Base-by-base conservation (phyloP, 2,888 invertebrate species). In the Trimorus sp. region DNA sequence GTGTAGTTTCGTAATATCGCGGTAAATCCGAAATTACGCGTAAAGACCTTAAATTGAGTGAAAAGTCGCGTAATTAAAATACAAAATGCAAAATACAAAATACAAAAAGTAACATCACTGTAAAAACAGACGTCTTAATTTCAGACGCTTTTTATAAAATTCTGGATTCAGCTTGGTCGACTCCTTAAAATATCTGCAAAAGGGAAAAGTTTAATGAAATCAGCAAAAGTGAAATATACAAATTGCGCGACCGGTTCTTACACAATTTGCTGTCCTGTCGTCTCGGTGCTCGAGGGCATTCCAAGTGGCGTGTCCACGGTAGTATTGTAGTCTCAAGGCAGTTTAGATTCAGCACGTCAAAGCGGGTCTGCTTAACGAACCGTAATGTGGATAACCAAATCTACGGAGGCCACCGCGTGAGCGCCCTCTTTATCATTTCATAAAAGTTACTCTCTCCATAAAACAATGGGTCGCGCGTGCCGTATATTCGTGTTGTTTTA, bases 361-460 rank as follows among this genome's bases (percentile, higher is more conserved):
- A 88, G 88, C 84, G 84, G 83, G 82, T 83, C 86, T 86, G 87
- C 85, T 87, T 89, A 90, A 90, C 88, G 89, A 90, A 90, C 89
- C 85, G 88, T 89, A 78, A 82, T 79, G 83, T 78, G 85, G 86
- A 84, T 83, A 79, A 84, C 80, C 80, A 76, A 79, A 81, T 84
- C 73, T 70, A 40, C 38, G 66, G 60, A 65, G 62, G 42, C 16
- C 36, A 71, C 77, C 62, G 26, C n/a, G n/a, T 6, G 45, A 49
- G 26, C 58, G 54, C 40, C 26, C 66, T 62, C 69, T 71, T 78
- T 75, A 59, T 80, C 71, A 76, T 81, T 75, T 48, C 58, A 62
- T 81, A 65, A 75, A 80, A 75, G 36, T 80, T 54, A 75, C 69
- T 70, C 75, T 70, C 68, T 68, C 66, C 62, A 56, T 73, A 62